Base-by-base conservation (phyloP, 2,888 invertebrate species). In the Brachyopa scutellaris region DNA sequence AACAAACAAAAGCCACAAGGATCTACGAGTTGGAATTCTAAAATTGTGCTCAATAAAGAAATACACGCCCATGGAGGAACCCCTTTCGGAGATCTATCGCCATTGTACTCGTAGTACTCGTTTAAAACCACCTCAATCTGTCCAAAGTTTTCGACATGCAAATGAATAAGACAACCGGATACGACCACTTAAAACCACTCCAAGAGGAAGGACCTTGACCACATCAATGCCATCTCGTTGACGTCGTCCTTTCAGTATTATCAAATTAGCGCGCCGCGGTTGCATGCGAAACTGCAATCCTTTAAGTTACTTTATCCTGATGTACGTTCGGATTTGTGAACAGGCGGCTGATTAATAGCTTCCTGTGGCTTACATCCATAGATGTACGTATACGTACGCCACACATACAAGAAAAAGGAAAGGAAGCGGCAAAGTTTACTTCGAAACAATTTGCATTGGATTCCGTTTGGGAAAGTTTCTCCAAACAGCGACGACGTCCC, bases 161-260 rank as follows among this genome's bases (percentile, higher is more conserved):
- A 76, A 82, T 82, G 70, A 59, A 70, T 77, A 82, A 82, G 82
- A 82, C 82, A 82, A 77, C 70, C 82, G 82, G 82, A 82, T 82
- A 72, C 82, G 77, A 66, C 77, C 82, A 82, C 77, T 82, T 82
- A 64, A 82, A 82, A 77, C 70, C 80, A 69, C 61, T 69, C 69
- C 55, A 51, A 64, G 17, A 69, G 49, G n/a, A 23, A 11, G 45
- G 45, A 51, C 80, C 77, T 82, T 82, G 82, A 82, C 82, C 82
- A 82, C 82, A 72, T 82, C 59, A 82, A 82, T 72, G 77, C 77
- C 82, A 77, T 29, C 19, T 61, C 40, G 59, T 8, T 36, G 17
- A 21, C 23, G 38, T 36, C 66, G 40, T 53, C 33, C n/a, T 61
- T 66, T 64, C 17, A 51, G 62, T 55, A 66, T 77, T 82, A 82